phyloP scores from a whole-genome alignment of 2,888 invertebrate genomes.

The Polydrusus tereticollis region DNA sequence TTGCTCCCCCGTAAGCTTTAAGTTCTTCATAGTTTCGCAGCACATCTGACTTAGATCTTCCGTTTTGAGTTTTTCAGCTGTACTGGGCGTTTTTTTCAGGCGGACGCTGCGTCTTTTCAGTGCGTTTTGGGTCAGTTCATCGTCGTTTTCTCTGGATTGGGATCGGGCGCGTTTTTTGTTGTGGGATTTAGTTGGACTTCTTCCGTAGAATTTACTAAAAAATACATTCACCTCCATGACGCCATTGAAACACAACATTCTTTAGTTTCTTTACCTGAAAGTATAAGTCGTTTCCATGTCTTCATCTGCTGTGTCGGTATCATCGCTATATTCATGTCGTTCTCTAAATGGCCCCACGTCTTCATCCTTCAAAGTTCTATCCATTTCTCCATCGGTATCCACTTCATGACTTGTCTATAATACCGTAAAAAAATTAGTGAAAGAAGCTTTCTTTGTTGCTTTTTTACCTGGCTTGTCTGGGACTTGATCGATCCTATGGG shows the following conservation, averaged over 20 bases:
- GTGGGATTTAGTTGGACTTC: slow-evolving; percentile 38
- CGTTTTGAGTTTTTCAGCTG: slow-evolving; percentile 43
- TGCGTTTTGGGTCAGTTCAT: slow-evolving; percentile 44
- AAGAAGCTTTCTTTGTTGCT: background rate
- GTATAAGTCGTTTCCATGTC: slow-evolving; percentile 52
- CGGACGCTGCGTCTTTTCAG: slow-evolving; percentile 47
- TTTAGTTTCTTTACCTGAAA: too few relatives aligned
- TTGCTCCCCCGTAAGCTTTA: slow-evolving; percentile 47
- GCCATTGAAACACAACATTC: too few relatives aligned
- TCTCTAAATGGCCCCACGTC: slow-evolving; percentile 22
- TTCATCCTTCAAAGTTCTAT: slow-evolving; percentile 33
- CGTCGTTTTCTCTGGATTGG: slow-evolving; percentile 50
- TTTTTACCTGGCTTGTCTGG: slow-evolving; percentile 51
- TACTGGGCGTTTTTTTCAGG: slow-evolving; percentile 50
- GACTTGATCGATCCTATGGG: slow-evolving; percentile 67
- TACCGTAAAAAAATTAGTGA: background rate
- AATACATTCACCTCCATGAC: too few relatives aligned
- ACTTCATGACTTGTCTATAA: slow-evolving; percentile 40
- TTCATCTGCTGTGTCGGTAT: slow-evolving; percentile 60
- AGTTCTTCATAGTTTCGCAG: slow-evolving; percentile 55
- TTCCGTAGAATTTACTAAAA: slow-evolving; percentile 45
- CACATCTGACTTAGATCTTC: slow-evolving; percentile 57
- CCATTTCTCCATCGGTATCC: slow-evolving; percentile 41
- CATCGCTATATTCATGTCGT: slow-evolving; percentile 28
- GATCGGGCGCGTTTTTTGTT: slow-evolving; percentile 53